phyloP scores from a whole-genome alignment of 1,140 invertebrate species.

The Coelopa frigida region DNA sequence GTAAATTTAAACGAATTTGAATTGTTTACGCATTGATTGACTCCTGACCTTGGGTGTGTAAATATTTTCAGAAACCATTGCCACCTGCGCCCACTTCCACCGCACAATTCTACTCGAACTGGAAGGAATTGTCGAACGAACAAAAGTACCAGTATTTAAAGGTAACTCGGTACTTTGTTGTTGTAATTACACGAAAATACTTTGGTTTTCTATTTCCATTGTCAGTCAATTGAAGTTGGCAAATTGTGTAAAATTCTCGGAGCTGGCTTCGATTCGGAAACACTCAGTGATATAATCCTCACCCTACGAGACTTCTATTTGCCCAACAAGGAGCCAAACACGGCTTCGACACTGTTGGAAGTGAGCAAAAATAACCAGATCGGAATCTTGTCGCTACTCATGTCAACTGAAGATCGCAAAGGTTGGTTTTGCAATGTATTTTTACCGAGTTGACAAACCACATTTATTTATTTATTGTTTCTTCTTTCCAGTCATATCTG shows the following conservation, averaged over 20 bases:
- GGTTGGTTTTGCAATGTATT: constrained; percentile 15
- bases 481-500: constrained; percentile 21
- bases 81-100: constrained; percentile 27
- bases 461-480: constrained; percentile 1
- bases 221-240: constrained; percentile 28
- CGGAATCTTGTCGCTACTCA: constrained; percentile 29
- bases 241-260: constrained; percentile 34
- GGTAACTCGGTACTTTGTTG: constrained; percentile 2
- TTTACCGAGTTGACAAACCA: neutral
- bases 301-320: constrained; percentile 33
- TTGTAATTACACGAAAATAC: neutral
- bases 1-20: neutral
- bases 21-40: neutral
- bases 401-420: constrained; percentile 34
- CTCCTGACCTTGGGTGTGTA: too few species aligned
- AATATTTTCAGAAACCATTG: constrained; percentile 19
- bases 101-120: constrained; percentile 38
- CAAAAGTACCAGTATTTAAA: constrained; percentile 35
- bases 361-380: constrained; percentile 34
- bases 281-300: constrained; percentile 24
- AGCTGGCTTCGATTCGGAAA: constrained; percentile 36
- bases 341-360: constrained; percentile 24
- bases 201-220: neutral
- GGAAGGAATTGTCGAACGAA: constrained; percentile 31
- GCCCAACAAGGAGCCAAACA: constrained; percentile 28